These are phyloP conservation scores for Phalacrocorax aristotelis DNA, from an alignment of 2,113 vertebrate species.

Conservation along the genomic window DNA sequence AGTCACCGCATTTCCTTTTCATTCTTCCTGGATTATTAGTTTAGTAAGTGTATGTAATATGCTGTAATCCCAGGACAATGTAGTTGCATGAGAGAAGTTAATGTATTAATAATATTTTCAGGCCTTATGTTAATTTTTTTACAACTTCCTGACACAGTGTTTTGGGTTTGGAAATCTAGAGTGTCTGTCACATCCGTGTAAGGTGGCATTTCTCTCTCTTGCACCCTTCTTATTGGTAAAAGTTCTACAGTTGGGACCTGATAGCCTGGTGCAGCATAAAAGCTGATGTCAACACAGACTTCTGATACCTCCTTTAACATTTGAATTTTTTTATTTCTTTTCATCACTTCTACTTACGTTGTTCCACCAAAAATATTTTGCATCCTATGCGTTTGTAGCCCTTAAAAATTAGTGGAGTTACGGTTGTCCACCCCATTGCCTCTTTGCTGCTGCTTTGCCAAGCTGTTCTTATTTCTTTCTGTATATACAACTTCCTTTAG, in stretches of 20 bases:
- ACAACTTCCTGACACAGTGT: not conserved
- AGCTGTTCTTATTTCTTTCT: not conserved
- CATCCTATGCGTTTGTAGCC: not conserved
- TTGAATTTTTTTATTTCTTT: not conserved
- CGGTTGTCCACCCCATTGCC: not conserved
- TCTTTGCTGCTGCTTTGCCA: not conserved
- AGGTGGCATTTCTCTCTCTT: not conserved
- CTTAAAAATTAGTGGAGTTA: not conserved
- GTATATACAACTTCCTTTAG: not conserved
- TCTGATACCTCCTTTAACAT: not conserved
- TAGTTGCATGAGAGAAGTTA: not conserved
- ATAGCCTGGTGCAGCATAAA: not conserved
- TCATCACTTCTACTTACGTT: not conserved
- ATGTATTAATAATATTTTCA: not conserved
- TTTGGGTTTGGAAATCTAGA: not conserved
- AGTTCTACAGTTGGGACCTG: not conserved
- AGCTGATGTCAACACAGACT: not conserved
- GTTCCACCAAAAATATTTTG: not conserved
- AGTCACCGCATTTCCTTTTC: not conserved
- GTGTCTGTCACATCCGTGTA: rapidly evolving
- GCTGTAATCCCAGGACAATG: not conserved
- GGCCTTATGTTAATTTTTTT: not conserved
- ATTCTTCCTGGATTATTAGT: not conserved
- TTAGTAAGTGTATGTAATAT: not conserved
- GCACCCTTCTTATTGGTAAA: rapidly evolving